Base-by-base conservation (phyloP, 2,113 vertebrate genomes). In the Sisor rabdophorus region DNA sequence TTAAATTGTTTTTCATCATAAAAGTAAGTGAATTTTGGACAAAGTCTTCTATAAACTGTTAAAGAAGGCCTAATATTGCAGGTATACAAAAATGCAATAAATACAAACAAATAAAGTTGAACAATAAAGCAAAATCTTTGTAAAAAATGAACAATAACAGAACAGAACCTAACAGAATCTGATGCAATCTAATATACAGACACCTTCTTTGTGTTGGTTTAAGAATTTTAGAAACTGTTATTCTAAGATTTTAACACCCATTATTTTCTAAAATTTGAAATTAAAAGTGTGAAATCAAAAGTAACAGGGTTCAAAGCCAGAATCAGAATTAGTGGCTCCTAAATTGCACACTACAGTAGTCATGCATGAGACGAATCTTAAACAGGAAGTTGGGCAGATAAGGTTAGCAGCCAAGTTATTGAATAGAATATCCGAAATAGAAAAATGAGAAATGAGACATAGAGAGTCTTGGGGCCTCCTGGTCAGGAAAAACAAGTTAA, bases 291-390 rank as follows among this genome's bases (percentile, higher is more conserved):
- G 69, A 79, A 79, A 74, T 74, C 74, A 82, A 50, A 73, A 55
- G 48, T 81, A 81, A 75, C 59, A 44, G 78, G 81, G 64, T 56
- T 68, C 48, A 74, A 60, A 68, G 53, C 53, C 69, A 70, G 76
- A 74, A 82, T 79, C 74, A 82, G 73, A 82, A 73, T 63, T 36
- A 63, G 71, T 48, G 67, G 76, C 26, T 78, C 59, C 76, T 65
- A 79, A 82, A 82, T 75, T 78, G 73, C 80, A 72, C 80, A 79
- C 70, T 79, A 77, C 68, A 30, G 67, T 30, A 52, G 30, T 30
- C 20, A 55, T 53, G 72, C 68, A 77, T 67, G 67, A 76, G 80
- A 75, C n/a, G 73, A 82, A 82, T 82, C 63, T 76, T 64, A 76
- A 82, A 48, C 15, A 24, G 47, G 47, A 67, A 70, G 30, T 40